These are phyloP conservation scores for Trachops cirrhosus DNA, from an alignment of 2,797 vertebrate species.

Conservation along the genomic window DNA sequence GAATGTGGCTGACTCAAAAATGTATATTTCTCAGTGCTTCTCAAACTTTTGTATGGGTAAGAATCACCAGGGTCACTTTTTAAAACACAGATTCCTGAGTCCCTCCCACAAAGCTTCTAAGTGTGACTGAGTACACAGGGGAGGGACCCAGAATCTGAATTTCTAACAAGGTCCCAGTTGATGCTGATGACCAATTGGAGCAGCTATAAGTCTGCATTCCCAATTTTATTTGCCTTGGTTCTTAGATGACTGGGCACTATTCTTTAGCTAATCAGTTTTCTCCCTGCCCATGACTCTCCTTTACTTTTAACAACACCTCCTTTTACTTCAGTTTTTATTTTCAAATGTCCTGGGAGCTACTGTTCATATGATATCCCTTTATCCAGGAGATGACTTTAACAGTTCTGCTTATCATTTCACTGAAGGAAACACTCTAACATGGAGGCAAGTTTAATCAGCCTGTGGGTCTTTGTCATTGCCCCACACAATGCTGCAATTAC, in stretches of 20 bases:
- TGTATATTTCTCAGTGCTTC: background rate
- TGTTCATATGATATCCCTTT: background rate
- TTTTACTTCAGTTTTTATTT: slow-evolving; percentile 19
- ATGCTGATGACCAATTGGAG: background rate
- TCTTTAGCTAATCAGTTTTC: background rate
- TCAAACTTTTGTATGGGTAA: background rate
- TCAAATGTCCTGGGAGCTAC: background rate
- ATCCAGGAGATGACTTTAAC: slow-evolving; percentile 7
- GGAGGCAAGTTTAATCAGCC: slow-evolving; percentile 45
- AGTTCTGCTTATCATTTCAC: slow-evolving; percentile 47
- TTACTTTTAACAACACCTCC: slow-evolving; percentile 5
- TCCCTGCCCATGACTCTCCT: background rate
- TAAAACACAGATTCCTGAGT: background rate
- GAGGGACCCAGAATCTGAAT: background rate
- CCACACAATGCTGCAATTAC: background rate
- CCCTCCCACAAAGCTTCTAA: background rate
- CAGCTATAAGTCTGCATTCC: background rate
- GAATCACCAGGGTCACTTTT: background rate
- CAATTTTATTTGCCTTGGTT: background rate
- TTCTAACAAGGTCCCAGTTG: background rate
- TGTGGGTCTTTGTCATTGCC: slow-evolving; percentile 25
- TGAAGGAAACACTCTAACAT: background rate
- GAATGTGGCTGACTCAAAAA: background rate
- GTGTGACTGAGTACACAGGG: background rate
- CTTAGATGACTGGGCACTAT: background rate